Base-by-base conservation (phyloP, 2,888 invertebrate species). In the Oscheius myriophilus region DNA sequence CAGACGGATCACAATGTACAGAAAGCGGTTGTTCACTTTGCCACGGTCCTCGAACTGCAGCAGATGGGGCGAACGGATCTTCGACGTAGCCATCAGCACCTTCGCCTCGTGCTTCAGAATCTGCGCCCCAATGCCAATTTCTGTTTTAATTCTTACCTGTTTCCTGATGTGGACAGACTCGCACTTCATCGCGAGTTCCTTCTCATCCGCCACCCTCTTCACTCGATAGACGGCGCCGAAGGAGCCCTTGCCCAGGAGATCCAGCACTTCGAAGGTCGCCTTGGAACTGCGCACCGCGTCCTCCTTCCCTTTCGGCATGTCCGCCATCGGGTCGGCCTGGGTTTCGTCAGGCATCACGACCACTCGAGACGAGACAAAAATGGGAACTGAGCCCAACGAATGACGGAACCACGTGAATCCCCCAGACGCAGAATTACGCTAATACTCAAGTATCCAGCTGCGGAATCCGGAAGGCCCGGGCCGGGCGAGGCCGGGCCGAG, bases 211-310 rank as follows among this genome's bases (percentile, higher is more conserved):
- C 43, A 54, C 33, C 14, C 77, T 68, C 12, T 57, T 63, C 14
- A 79, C 77, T 11, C 55, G 57, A 55, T 51, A 82, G 1, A 82
- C 82, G 11, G 80, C 75, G 0, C 82, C 82, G 61, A 80, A 82
- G 23, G 80, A 75, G n/a, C 82, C 82, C 53, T 70, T 69, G 0
- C 82, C 82, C 54, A 82, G 78, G 39, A 61, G 39, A 14, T 63
- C 52, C 41, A 52, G 33, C 9, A 70, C 59, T 39, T 70, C 41
- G 45, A 14, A 61, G 6, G 46, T 46, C 41, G 55, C n/a, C 18
- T 43, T 65, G 26, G 65, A 11, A 45, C 65, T 23, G 14, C 26
- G n/a, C 6, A 63, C 39, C 7, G 53, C 42, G 42, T 63, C 63
- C 39, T 41, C 52, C 14, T 39, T 33, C 18, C 21, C 23, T 14